Percentiles rank a stretch among this genome's conserved stretches.
Conservation (phyloP, 2,113 vertebrate genomes). For the pig (Sus scrofa) region DNA sequence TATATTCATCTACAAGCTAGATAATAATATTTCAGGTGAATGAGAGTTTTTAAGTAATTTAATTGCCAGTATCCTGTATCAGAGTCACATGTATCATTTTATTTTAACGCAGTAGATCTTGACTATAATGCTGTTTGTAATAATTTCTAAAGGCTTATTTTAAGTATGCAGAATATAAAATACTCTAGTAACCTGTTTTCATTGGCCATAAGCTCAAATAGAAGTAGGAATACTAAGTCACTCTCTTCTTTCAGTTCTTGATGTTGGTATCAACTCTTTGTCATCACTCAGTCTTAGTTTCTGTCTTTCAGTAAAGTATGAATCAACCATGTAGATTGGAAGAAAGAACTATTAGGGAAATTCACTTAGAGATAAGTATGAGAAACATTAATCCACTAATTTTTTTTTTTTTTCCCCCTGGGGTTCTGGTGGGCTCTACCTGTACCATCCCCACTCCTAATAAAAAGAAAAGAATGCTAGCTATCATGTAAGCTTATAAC, state of each 20-base stretch:
- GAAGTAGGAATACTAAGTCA: background rate
- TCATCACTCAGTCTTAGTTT: background rate
- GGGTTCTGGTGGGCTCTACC: background rate
- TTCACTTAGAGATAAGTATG: constrained; percentile 29
- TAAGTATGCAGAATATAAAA: background rate
- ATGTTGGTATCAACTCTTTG: background rate
- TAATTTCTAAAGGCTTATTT: constrained; percentile 50
- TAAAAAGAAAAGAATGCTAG: background rate
- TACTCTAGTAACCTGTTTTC: background rate
- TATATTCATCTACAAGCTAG: background rate
- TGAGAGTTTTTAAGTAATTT: constrained; percentile 45
- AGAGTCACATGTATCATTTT: background rate
- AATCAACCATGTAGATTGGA: background rate
- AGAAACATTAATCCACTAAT: background rate
- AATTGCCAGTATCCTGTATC: background rate
- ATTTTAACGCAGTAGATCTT: background rate
- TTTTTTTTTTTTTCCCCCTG: background rate
- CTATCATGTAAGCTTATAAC: background rate
- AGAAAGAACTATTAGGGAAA: constrained; percentile 20
- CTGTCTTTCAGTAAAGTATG: constrained; percentile 28
- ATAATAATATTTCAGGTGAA: constrained; percentile 18
- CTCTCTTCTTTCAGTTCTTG: constrained; percentile 38
- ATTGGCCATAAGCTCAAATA: background rate
- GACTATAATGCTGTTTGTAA: background rate
- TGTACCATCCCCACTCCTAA: background rate